Evolutionary conservation across 1,140 invertebrate species (phyloP), one percentile per base, ranked within the genome.

Genomic region (Zaprionus ornatus): DNA sequence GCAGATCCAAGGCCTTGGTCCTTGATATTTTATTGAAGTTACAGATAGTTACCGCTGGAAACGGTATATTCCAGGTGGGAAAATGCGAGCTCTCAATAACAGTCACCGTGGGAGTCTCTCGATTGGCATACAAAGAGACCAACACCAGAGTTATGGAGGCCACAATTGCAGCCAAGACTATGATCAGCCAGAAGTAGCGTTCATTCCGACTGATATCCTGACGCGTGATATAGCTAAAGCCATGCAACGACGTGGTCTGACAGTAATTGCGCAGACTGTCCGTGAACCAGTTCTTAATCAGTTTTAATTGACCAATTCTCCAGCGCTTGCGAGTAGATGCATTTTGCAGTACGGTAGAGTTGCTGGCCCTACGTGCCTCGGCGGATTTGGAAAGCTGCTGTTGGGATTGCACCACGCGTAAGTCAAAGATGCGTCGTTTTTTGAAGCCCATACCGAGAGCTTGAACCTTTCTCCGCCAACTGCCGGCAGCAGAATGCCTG

Each of bases 1-100:
- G 40, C 37, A 92, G 50, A 4, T 42, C 61, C 12, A 79, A 9
- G 1, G 91, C 91, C 37, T 79, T 92, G 0, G 7, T 54, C 21
- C 64, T 86, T 0, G 92, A 92, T 37, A 92, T 93, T 62, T 94
- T 94, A 90, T 96, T 96, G 17, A 95, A 93, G 29, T 88, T 88
- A 48, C 85, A 88, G 48, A 96, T 93, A 0, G 95, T 96, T 0
- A 96, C 94, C 0, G 95, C 95, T 0, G 96, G 96, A 87, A 96
- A 96, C 1, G 95, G 95, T 64, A 95, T 94, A 79, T 95, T 94
- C 94, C 95, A 96, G 42, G 96, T 95, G n/a, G 95, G 94, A 50
- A 94, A 94, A 88, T 96, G 95, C 0, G 95, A 95, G 25, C 95
- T 95, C 78, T 96, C 95, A 71, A 96, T 95, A 0, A 95, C 94